Percentiles rank a stretch among this genome's conserved stretches.
phyloP scores from a whole-genome alignment of 2,797 vertebrate species.

The Podargus strigoides region DNA sequence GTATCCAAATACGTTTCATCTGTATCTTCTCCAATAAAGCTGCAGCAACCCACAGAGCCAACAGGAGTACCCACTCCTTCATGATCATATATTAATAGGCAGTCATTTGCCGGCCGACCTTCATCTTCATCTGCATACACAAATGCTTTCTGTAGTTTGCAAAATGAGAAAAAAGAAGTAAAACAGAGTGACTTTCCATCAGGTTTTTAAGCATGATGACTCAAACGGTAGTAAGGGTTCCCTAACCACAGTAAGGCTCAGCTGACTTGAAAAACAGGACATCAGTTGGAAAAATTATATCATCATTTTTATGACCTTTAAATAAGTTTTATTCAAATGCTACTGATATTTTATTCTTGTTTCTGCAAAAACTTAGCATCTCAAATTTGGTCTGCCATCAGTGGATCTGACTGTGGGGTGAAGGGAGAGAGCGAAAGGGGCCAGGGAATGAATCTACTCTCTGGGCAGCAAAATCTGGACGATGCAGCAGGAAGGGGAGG shows the following conservation, averaged over 20 bases:
- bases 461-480: background rate
- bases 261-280: background rate
- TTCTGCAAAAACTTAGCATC: background rate
- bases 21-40: conserved; percentile 73
- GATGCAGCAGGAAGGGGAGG: background rate
- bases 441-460: background rate
- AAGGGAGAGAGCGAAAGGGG: background rate
- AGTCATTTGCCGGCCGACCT: conserved; percentile 73
- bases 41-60: conserved; percentile 77
- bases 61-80: conserved; percentile 74
- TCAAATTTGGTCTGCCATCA: background rate
- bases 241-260: background rate
- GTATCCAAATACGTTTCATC: conserved; percentile 80
- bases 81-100: conserved; percentile 78
- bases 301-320: background rate
- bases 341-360: background rate
- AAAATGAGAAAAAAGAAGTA: background rate
- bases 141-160: conserved; percentile 74
- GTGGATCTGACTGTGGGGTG: background rate
- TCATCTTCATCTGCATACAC: conserved; percentile 76
- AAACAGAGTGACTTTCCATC: background rate
- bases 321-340: background rate
- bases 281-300: background rate
- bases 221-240: background rate
- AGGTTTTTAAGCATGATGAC: background rate